These are phyloP conservation scores for Arbacia lixula DNA, from an alignment of 53 echinoderm and acorn worm species.

Conservation along the genomic window DNA sequence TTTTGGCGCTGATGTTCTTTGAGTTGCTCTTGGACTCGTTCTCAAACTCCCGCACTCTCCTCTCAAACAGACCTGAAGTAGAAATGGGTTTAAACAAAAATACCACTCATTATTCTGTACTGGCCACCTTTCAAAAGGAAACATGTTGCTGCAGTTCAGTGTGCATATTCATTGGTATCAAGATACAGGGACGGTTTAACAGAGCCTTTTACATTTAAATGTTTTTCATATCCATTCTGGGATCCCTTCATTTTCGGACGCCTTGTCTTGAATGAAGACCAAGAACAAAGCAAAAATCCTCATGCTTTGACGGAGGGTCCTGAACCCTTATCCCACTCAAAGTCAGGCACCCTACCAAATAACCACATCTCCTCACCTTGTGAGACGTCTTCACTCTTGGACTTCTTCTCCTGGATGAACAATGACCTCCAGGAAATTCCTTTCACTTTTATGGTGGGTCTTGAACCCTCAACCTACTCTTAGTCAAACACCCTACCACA, in stretches of 20 bases:
- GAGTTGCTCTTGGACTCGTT: constrained; percentile 75
- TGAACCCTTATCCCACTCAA: no score
- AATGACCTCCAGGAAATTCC: neutral
- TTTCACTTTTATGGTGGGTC: neutral
- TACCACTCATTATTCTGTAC: no score
- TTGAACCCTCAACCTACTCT: no score
- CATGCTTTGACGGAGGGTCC: neutral
- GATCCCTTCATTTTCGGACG: constrained; percentile 67
- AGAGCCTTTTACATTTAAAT: no score
- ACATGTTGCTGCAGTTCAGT: no score
- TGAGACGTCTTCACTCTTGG: constrained; percentile 61
- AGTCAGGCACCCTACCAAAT: no score
- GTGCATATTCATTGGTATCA: no score
- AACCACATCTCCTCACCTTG: constrained; percentile 86
- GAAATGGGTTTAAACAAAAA: no score
- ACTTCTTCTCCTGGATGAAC: constrained; percentile 89
- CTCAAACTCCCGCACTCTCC: constrained; percentile 80
- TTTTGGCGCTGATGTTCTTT: constrained; percentile 78
- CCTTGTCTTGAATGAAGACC: constrained; percentile 90
- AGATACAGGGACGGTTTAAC: no score
- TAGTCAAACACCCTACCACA: no score
- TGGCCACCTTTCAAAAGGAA: no score
- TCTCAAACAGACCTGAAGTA: constrained; percentile 97
- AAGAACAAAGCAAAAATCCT: neutral
- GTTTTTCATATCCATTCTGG: no score